A percentile compares a stretch with the other conserved stretches of the same genome.
Evolutionary conservation across 2,797 vertebrate species (phyloP).

Genomic region (Chanos chanos): DNA sequence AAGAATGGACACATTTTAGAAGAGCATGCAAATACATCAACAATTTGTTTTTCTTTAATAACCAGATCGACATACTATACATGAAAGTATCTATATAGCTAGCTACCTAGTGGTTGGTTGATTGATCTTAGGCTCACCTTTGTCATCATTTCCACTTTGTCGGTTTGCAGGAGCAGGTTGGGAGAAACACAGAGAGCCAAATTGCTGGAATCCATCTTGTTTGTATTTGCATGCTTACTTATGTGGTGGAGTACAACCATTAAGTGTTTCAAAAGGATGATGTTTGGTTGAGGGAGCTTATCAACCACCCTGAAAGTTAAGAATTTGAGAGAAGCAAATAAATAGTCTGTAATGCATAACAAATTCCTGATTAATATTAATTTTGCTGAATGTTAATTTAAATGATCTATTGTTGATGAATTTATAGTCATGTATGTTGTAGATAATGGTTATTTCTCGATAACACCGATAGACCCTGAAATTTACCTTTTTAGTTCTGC

Average conservation of each 20-base stretch:
- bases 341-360: not conserved
- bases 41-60: too few relatives aligned
- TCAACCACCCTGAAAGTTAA: conserved; percentile 71
- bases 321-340: too few relatives aligned
- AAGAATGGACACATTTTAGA: conserved; percentile 2
- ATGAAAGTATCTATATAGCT: conserved; percentile 19
- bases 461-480: too few relatives aligned
- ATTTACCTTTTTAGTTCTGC: conserved; percentile 76
- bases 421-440: too few relatives aligned
- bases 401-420: too few relatives aligned
- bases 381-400: too few relatives aligned
- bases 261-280: conserved; percentile 68
- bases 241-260: conserved; percentile 71
- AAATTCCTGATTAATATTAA: too few relatives aligned
- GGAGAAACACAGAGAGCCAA: conserved; percentile 80
- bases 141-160: conserved; percentile 63
- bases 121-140: conserved; percentile 61
- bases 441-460: too few relatives aligned
- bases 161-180: conserved; percentile 64
- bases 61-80: conserved; percentile 21
- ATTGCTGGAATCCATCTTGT: conserved; percentile 78
- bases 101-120: not conserved
- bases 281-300: conserved; percentile 70
- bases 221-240: conserved; percentile 63
- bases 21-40: not conserved